phyloP scores from a whole-genome alignment of 64 coral and sea anemone genomes.

The Montipora foliosa region DNA sequence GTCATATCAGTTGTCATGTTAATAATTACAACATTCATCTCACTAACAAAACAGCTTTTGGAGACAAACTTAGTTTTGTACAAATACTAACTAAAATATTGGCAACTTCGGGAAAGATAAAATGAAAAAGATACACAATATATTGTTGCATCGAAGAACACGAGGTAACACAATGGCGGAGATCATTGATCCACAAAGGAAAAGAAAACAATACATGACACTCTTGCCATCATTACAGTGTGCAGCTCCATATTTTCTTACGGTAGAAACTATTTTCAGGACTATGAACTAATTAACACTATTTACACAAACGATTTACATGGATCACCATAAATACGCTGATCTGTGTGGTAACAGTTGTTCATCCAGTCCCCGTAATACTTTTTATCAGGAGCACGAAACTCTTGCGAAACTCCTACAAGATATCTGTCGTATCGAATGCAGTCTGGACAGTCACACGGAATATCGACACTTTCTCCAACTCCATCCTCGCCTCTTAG shows the following conservation, averaged over 20 bases:
- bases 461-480: conserved; percentile 29
- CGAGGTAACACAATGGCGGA: too few relatives aligned
- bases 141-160: too few relatives aligned
- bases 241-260: background rate
- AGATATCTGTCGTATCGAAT: conserved; percentile 40
- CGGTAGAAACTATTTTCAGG: background rate
- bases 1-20: too few relatives aligned
- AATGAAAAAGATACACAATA: too few relatives aligned
- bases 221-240: too few relatives aligned
- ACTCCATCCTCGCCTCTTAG: conserved; percentile 44
- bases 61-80: too few relatives aligned
- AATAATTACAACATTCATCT: too few relatives aligned
- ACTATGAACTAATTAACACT: conserved; percentile 9
- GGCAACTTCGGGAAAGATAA: too few relatives aligned
- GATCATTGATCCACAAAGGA: too few relatives aligned
- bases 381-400: conserved; percentile 87
- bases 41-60: too few relatives aligned
- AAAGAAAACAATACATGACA: too few relatives aligned
- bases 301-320: conserved; percentile 58
- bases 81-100: too few relatives aligned
- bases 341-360: background rate
- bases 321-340: conserved; percentile 43
- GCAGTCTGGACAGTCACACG: conserved; percentile 82
- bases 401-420: conserved; percentile 47
- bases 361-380: conserved; percentile 94